Evolutionary conservation across 2,797 vertebrate species (phyloP).

Genomic region (Enteromius paludinosus): DNA sequence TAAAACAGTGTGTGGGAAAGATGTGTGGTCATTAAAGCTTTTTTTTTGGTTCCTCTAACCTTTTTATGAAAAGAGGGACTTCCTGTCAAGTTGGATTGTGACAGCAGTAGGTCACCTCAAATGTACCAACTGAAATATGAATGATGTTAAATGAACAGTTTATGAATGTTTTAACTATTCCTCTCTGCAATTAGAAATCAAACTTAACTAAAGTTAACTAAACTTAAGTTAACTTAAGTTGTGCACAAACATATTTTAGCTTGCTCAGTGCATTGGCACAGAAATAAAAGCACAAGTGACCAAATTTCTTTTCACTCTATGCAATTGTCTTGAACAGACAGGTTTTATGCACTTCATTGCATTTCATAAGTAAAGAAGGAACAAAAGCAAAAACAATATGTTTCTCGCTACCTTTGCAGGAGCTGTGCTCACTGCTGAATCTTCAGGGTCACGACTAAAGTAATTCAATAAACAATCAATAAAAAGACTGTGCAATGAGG

Average conservation of each 20-base stretch:
- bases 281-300: background rate
- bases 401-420: slow-evolving; percentile 1
- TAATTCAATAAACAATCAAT: background rate
- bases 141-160: slow-evolving; percentile 11
- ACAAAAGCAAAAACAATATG: background rate
- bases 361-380: background rate
- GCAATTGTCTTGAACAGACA: background rate
- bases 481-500: background rate
- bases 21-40: slow-evolving; percentile 46
- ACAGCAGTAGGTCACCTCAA: background rate
- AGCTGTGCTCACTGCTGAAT: background rate
- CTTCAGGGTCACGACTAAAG: background rate
- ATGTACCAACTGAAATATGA: slow-evolving; percentile 25
- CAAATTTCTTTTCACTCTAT: background rate
- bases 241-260: no score
- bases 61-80: background rate
- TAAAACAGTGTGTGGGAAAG: slow-evolving; percentile 47
- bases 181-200: background rate
- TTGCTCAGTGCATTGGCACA: background rate
- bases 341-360: background rate
- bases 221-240: background rate
- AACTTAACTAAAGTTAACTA: background rate
- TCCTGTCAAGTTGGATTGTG: slow-evolving; percentile 21
- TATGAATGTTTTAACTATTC: slow-evolving; percentile 21
- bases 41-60: background rate